Percentiles rank a stretch among this genome's conserved stretches.
Conservation (phyloP, 92 coral and sea anemone genomes). For the Porites cylindrica region DNA sequence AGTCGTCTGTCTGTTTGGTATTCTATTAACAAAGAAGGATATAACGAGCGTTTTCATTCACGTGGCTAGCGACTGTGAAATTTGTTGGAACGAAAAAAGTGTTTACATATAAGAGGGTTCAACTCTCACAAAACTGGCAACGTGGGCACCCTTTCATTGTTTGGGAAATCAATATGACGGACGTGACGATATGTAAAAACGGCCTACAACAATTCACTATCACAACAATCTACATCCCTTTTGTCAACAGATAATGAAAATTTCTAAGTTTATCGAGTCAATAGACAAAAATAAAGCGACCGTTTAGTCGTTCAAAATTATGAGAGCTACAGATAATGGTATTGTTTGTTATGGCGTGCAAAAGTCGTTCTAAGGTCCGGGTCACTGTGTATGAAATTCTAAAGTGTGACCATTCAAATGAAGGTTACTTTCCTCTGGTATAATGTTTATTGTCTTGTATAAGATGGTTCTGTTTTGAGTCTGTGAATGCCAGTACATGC, state of each 20-base stretch:
- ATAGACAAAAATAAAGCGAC: no score
- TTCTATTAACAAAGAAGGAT: neutral
- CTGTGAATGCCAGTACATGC: neutral
- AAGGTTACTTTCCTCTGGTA: neutral
- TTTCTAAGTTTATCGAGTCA: no score
- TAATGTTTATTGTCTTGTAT: neutral
- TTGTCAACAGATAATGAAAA: neutral
- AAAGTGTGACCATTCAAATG: neutral
- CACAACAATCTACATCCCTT: neutral
- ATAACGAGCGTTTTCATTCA: no score
- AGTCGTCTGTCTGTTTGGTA: neutral
- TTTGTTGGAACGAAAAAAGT: no score
- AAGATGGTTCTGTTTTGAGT: neutral
- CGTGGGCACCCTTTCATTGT: no score
- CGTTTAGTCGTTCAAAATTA: neutral
- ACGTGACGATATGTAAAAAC: no score
- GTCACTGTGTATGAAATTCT: neutral
- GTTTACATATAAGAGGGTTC: no score
- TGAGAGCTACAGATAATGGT: neutral
- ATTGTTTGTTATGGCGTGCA: neutral
- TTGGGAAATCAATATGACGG: no score
- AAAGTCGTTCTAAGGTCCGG: neutral
- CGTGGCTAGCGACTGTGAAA: no score
- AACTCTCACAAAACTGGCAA: no score
- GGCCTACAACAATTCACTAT: no score